A percentile compares a stretch with the other conserved stretches of the same genome.
Evolutionary conservation across 1,140 invertebrate species (phyloP).

Genomic region (Euwallacea fornicatus): DNA sequence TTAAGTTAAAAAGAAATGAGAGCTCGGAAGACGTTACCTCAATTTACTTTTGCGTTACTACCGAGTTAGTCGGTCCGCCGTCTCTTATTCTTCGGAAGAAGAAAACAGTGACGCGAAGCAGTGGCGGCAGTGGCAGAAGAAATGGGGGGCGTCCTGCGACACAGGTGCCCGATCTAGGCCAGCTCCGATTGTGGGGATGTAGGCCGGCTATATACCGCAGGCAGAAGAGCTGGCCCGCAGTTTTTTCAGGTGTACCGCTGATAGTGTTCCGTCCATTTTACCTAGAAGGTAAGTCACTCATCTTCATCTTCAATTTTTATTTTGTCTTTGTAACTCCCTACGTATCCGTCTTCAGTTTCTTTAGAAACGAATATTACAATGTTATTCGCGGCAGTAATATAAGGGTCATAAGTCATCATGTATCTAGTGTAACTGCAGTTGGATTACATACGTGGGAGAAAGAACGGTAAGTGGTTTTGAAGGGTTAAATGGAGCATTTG

Average conservation of each 20-base stretch:
- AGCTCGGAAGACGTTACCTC: too few species aligned
- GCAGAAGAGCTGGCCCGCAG: slow-evolving; percentile 41
- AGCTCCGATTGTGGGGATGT: slow-evolving; percentile 50
- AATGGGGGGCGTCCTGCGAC: slow-evolving; percentile 36
- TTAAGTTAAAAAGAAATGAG: too few species aligned
- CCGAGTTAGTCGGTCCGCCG: not conserved
- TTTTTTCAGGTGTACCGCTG: slow-evolving; percentile 45
- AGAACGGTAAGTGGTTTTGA: too few species aligned
- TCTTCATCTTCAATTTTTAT: not conserved
- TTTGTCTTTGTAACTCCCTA: not conserved
- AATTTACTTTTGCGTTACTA: too few species aligned
- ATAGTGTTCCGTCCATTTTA: slow-evolving; percentile 12
- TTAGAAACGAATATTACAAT: too few species aligned
- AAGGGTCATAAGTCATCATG: too few species aligned
- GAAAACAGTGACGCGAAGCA: slow-evolving; percentile 12
- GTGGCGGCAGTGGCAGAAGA: slow-evolving; percentile 17
- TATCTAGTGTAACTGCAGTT: too few species aligned
- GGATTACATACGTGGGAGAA: too few species aligned
- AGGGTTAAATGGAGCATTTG: too few species aligned
- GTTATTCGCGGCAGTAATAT: too few species aligned
- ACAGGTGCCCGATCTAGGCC: slow-evolving; percentile 39
- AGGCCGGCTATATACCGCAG: slow-evolving; percentile 52
- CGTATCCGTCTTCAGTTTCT: too few species aligned
- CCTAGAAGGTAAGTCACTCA: slow-evolving; percentile 28
- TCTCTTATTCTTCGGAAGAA: not conserved